These are phyloP conservation scores for Ammodytes marinus DNA, from an alignment of 2,113 vertebrate species.

Conservation along the genomic window DNA sequence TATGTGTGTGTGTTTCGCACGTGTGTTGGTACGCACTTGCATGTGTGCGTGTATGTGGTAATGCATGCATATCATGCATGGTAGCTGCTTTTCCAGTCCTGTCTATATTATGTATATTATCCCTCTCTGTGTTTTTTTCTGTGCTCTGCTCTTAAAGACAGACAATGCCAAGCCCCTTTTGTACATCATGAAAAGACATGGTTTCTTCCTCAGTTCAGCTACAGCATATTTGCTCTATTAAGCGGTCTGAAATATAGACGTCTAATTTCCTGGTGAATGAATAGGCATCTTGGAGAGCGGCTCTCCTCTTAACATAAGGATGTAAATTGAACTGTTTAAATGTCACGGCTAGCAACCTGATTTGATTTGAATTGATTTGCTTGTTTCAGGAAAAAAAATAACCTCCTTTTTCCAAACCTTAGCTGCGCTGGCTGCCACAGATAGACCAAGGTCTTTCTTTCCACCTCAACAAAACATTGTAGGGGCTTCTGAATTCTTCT, in stretches of 20 bases:
- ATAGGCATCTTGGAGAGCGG: conserved; percentile 77
- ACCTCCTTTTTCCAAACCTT: conserved; percentile 72
- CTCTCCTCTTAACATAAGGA: conserved; percentile 80
- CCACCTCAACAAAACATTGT: conserved; percentile 82
- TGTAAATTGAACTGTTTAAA: conserved; percentile 84
- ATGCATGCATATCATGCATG: conserved; percentile 63
- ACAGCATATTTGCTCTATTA: conserved; percentile 78
- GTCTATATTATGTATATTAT: conserved; percentile 77
- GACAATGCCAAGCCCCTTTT: conserved; percentile 74
- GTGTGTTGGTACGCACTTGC: conserved; percentile 35
- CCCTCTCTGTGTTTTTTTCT: conserved; percentile 64
- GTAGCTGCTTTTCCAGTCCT: conserved; percentile 55
- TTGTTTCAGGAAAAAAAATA: conserved; percentile 77
- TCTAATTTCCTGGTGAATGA: conserved; percentile 81
- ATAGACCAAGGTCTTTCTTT: conserved; percentile 85
- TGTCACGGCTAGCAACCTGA: conserved; percentile 78
- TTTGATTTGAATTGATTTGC: conserved; percentile 86
- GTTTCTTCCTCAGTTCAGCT: conserved; percentile 66
- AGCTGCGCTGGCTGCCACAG: conserved; percentile 76
- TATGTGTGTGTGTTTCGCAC: conserved; percentile 40
- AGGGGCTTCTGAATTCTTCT: conserved; percentile 79
- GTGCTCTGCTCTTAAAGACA: conserved; percentile 68
- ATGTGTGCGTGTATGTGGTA: conserved; percentile 29
- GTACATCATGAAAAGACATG: conserved; percentile 69
- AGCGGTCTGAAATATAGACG: conserved; percentile 79